phyloP scores from a whole-genome alignment of 2,888 invertebrate species.

The Amaurobius ferox region DNA sequence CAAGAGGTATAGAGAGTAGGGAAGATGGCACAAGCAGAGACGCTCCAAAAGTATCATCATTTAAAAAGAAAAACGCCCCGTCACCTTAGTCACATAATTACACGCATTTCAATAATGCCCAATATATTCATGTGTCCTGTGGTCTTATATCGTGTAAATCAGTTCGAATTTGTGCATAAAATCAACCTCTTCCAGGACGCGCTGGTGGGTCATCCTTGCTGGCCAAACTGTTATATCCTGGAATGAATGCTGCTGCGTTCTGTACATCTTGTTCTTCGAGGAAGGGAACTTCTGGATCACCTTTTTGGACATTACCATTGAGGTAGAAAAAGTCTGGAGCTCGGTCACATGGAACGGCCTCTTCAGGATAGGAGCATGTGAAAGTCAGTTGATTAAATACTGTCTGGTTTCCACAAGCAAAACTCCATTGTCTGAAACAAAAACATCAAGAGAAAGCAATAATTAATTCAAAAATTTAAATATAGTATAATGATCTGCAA shows the following conservation, averaged over 20 bases:
- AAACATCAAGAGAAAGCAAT: not conserved
- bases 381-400: slow-evolving; percentile 72
- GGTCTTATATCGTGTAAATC: too few species aligned
- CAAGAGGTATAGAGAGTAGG: too few species aligned
- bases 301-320: slow-evolving; percentile 68
- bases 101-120: too few species aligned
- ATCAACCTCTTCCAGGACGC: slow-evolving; percentile 13
- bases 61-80: too few species aligned
- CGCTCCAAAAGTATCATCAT: too few species aligned
- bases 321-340: slow-evolving; percentile 72
- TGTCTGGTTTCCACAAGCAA: slow-evolving; percentile 72
- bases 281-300: slow-evolving; percentile 69
- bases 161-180: not conserved
- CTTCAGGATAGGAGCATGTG: slow-evolving; percentile 72
- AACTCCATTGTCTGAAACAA: slow-evolving; percentile 67
- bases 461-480: too few species aligned
- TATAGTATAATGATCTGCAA: too few species aligned
- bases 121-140: too few species aligned
- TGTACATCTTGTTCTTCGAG: slow-evolving; percentile 67
- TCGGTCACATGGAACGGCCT: slow-evolving; percentile 66
- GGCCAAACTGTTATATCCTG: slow-evolving; percentile 33
- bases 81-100: too few species aligned
- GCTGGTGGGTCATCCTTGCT: not conserved
- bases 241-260: slow-evolving; percentile 64
- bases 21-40: too few species aligned